A percentile compares a stretch with the other conserved stretches of the same genome.
Evolutionary conservation across 2,113 vertebrate genomes (phyloP).

Genomic region (Pleuronectes platessa): DNA sequence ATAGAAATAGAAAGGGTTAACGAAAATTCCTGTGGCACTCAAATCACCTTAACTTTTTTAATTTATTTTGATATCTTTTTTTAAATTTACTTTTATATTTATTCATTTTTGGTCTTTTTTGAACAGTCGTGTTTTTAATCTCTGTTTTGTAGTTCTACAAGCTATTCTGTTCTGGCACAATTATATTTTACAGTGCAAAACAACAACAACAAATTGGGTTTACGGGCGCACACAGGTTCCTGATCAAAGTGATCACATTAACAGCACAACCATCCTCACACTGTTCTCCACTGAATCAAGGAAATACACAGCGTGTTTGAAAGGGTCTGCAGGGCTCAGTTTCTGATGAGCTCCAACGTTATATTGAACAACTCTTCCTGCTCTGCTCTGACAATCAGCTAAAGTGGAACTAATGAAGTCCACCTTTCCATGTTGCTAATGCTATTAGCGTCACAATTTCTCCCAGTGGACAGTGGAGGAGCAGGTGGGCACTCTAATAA

Average conservation of each 20-base stretch:
- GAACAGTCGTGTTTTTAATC: too few relatives aligned
- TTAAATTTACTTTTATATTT: too few relatives aligned
- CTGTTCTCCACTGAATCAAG: neutral
- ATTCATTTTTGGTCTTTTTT: too few relatives aligned
- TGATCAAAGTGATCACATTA: neutral
- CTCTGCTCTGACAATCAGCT: slow-evolving; percentile 26
- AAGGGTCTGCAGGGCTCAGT: neutral
- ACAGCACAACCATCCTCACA: too few relatives aligned
- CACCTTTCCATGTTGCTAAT: slow-evolving; percentile 43
- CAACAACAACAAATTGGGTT: neutral
- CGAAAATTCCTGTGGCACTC: too few relatives aligned
- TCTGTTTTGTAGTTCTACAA: too few relatives aligned
- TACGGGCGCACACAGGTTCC: neutral
- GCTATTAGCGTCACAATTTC: slow-evolving; percentile 29
- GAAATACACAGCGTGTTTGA: neutral
- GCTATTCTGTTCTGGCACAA: too few relatives aligned
- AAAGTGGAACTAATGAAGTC: slow-evolving; percentile 55
- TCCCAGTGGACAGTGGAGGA: slow-evolving; percentile 15
- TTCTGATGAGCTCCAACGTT: neutral
- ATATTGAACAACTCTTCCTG: neutral
- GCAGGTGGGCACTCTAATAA: slow-evolving; percentile 55
- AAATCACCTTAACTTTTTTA: too few relatives aligned
- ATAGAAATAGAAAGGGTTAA: too few relatives aligned
- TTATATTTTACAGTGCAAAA: too few relatives aligned
- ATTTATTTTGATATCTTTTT: too few relatives aligned